These are phyloP conservation scores for Drosophila multiciliata DNA, from an alignment of 2,888 invertebrate genomes.

Conservation along the genomic window DNA sequence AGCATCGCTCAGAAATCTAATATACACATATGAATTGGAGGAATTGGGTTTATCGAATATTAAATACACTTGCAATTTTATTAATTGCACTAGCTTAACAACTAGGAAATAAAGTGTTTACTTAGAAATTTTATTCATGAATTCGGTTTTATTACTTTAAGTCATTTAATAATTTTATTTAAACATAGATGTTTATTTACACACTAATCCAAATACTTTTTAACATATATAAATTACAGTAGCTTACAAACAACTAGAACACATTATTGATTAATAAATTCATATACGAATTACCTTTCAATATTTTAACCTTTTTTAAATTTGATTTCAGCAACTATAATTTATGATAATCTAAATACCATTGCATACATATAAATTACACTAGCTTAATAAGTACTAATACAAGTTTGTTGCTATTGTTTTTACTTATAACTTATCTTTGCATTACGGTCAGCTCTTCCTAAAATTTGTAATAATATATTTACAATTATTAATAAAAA, in stretches of 20 bases:
- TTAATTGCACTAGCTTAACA: background rate
- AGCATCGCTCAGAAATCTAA: conserved; percentile 18
- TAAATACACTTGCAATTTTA: background rate
- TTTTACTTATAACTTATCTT: background rate
- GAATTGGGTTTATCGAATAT: background rate
- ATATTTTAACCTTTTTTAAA: no score
- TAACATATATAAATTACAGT: no score
- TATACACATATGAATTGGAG: conserved; percentile 3
- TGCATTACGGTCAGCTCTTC: background rate
- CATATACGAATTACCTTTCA: no score
- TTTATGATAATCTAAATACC: background rate
- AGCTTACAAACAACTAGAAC: no score
- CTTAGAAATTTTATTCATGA: background rate
- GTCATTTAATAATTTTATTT: no score
- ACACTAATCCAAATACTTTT: no score
- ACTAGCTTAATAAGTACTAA: background rate
- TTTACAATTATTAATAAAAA: background rate
- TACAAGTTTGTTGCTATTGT: background rate
- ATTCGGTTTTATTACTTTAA: background rate
- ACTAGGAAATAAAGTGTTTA: background rate
- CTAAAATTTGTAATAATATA: background rate
- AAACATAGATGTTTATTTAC: no score
- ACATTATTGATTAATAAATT: no score
- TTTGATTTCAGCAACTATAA: no score
- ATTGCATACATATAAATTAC: background rate